Conservation (phyloP, 2,888 invertebrate genomes). For the Choreutis nemorana region DNA sequence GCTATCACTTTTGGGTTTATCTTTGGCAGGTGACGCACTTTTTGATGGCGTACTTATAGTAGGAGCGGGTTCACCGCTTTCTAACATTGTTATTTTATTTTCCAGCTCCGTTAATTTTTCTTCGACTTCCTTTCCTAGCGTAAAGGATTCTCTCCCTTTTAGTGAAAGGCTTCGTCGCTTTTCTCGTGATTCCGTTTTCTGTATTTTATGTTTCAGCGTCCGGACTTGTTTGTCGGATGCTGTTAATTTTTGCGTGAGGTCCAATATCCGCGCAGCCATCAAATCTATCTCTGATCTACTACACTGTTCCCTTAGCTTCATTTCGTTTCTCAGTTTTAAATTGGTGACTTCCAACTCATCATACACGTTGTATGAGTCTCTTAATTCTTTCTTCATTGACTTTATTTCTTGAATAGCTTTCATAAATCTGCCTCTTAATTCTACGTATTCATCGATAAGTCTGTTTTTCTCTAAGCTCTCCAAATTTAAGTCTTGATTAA, state of each 20-base stretch:
- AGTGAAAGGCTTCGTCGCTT: constrained; percentile 83
- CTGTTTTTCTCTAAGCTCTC: constrained; percentile 78
- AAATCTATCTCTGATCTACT: constrained; percentile 77
- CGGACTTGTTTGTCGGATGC: constrained; percentile 84
- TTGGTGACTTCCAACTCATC: constrained; percentile 84
- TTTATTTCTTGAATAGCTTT: constrained; percentile 85
- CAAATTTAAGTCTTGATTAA: constrained; percentile 78
- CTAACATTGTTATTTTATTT: constrained; percentile 75
- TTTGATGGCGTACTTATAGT: constrained; percentile 57
- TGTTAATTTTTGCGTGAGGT: constrained; percentile 81
- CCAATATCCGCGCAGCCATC: constrained; percentile 85
- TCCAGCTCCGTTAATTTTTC: constrained; percentile 84
- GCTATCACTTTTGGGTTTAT: constrained; percentile 59
- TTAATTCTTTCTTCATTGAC: constrained; percentile 81
- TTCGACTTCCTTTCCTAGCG: constrained; percentile 84
- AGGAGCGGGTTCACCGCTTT: constrained; percentile 54
- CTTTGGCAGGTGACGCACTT: constrained; percentile 62
- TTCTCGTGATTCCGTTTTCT: constrained; percentile 78
- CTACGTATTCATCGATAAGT: constrained; percentile 81
- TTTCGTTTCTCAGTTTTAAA: constrained; percentile 75
- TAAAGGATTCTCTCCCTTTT: constrained; percentile 83
- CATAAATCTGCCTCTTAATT: constrained; percentile 78
- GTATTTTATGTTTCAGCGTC: constrained; percentile 79
- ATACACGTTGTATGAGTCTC: constrained; percentile 80
- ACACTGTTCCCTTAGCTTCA: constrained; percentile 70